phyloP scores from a whole-genome alignment of 1,140 invertebrate genomes.

The Cryptotermes secundus region DNA sequence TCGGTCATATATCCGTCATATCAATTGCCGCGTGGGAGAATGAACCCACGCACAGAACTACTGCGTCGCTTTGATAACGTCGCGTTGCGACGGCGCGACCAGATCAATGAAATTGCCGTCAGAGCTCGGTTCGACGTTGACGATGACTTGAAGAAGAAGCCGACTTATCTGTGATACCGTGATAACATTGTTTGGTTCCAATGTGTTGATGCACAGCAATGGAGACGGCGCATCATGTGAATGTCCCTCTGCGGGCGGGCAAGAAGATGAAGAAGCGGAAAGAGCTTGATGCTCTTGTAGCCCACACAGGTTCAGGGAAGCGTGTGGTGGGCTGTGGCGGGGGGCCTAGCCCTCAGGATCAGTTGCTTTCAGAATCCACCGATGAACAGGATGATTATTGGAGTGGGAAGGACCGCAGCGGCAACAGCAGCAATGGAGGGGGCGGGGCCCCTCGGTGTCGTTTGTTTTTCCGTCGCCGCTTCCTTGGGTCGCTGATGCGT shows the following conservation, averaged over 20 bases:
- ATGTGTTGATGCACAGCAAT: slow-evolving; percentile 40
- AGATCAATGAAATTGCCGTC: neutral
- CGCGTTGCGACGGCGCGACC: neutral
- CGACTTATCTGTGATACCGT: neutral
- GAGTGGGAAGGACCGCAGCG: slow-evolving; percentile 43
- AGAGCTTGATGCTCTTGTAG: slow-evolving; percentile 55
- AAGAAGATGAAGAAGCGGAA: slow-evolving; percentile 59
- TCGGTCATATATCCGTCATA: too few relatives aligned
- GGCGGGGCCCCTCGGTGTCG: neutral
- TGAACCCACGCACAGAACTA: too few relatives aligned
- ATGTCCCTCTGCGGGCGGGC: slow-evolving; percentile 50
- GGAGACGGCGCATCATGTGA: slow-evolving; percentile 49
- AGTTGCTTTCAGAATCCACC: slow-evolving; percentile 31
- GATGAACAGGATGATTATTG: slow-evolving; percentile 44
- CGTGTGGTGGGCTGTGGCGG: slow-evolving; percentile 47
- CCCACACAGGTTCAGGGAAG: slow-evolving; percentile 46
- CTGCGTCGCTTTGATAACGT: too few relatives aligned
- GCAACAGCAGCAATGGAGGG: slow-evolving; percentile 36
- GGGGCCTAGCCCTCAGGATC: slow-evolving; percentile 42
- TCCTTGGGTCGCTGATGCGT: slow-evolving; percentile 53
- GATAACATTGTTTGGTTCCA: neutral
- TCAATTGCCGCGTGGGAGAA: too few relatives aligned
- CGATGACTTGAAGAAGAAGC: neutral
- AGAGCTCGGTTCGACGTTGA: neutral
- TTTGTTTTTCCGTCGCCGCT: slow-evolving; percentile 36